Evolutionary conservation across 2,888 invertebrate genomes (phyloP).

Genomic region (Blera fallax): DNA sequence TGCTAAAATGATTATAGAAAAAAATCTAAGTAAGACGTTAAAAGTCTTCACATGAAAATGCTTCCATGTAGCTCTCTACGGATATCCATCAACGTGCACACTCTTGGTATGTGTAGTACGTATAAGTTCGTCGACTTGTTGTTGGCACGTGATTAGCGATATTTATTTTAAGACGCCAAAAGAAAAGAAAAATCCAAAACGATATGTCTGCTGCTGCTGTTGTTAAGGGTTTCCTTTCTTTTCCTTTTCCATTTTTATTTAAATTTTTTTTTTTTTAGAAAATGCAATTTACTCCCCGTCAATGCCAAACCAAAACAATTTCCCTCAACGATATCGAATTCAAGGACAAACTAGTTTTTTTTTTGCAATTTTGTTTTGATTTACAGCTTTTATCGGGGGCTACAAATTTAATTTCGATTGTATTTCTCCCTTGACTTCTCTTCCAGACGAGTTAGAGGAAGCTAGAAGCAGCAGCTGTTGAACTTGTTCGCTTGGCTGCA

Average conservation of each 20-base stretch:
- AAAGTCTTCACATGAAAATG: not conserved
- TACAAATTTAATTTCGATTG: slow-evolving; percentile 55
- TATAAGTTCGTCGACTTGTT: slow-evolving; percentile 44
- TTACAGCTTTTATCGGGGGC: slow-evolving; percentile 35
- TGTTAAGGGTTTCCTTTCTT: slow-evolving; percentile 1
- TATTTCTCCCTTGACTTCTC: slow-evolving; percentile 27
- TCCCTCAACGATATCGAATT: slow-evolving; percentile 12
- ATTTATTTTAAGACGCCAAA: slow-evolving; percentile 28
- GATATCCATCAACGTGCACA: slow-evolving; percentile 2
- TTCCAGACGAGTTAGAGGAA: not conserved
- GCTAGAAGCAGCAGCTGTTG: slow-evolving; percentile 5
- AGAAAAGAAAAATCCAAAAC: not conserved
- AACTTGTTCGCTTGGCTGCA: not conserved
- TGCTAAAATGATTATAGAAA: slow-evolving; percentile 10
- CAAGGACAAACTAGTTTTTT: slow-evolving; percentile 45
- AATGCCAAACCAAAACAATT: slow-evolving; percentile 53
- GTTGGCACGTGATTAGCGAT: slow-evolving; percentile 25
- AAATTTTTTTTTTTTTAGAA: slow-evolving; percentile 13
- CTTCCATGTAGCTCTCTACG: not conserved
- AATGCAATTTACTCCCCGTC: slow-evolving; percentile 52
- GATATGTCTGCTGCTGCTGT: not conserved
- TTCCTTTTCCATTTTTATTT: not conserved
- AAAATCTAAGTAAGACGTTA: not conserved
- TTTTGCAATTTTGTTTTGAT: not conserved
- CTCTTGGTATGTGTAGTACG: not conserved